phyloP scores from a whole-genome alignment of 2,888 invertebrate species.

The Pollenia angustigena region DNA sequence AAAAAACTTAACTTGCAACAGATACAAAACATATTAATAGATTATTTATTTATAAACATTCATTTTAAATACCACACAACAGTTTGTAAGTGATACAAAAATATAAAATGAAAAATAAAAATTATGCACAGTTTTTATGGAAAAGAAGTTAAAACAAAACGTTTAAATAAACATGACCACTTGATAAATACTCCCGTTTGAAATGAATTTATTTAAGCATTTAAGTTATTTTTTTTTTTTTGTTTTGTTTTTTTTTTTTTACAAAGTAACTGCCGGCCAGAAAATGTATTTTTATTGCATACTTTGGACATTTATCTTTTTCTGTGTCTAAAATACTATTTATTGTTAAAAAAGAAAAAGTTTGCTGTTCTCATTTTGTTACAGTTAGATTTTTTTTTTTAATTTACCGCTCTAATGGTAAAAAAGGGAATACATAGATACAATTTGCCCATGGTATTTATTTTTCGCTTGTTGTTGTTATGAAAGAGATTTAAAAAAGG shows the following conservation, averaged over 20 bases:
- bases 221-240: neutral
- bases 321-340: conserved; percentile 22
- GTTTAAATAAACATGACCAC: conserved; percentile 31
- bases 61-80: conserved; percentile 18
- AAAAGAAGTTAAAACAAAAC: conserved; percentile 26
- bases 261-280: neutral
- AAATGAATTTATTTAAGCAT: conserved; percentile 9
- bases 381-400: conserved; percentile 11
- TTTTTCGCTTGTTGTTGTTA: neutral
- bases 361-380: neutral
- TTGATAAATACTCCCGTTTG: conserved; percentile 16
- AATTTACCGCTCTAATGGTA: conserved; percentile 54
- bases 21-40: conserved; percentile 14
- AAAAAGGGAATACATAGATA: conserved; percentile 10
- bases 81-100: neutral
- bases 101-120: neutral
- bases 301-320: conserved; percentile 41
- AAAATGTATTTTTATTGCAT: conserved; percentile 32
- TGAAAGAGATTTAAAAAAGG: neutral
- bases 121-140: neutral
- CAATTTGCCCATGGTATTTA: neutral
- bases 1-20: neutral
- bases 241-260: neutral
- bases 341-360: conserved; percentile 28
- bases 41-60: conserved; percentile 36